These are phyloP conservation scores for Umimayanthus kanabou DNA, from an alignment of 92 coral and sea anemone genomes.

Conservation along the genomic window DNA sequence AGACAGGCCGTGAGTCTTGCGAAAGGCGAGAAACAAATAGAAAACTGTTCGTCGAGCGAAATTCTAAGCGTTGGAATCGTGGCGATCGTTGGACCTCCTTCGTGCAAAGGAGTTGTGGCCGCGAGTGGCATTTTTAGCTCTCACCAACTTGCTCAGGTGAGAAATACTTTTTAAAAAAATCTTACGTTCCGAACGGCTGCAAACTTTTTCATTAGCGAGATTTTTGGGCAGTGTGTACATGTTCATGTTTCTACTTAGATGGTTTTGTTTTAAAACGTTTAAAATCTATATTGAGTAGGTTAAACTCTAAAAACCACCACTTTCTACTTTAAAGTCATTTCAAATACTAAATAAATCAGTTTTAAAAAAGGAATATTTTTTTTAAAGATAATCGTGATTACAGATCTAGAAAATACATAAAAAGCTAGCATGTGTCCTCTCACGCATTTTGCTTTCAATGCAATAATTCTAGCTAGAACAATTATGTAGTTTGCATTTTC, in stretches of 20 bases:
- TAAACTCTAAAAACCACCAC: no score
- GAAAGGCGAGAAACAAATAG: neutral
- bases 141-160: conserved; percentile 69
- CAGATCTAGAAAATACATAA: no score
- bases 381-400: no score
- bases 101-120: conserved; percentile 38
- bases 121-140: conserved; percentile 57
- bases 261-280: neutral
- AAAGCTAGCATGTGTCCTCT: no score
- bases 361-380: no score
- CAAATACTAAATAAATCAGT: neutral
- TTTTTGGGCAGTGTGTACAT: neutral
- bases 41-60: conserved; percentile 9
- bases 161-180: neutral
- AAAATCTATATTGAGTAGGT: no score
- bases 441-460: neutral
- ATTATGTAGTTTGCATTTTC: neutral
- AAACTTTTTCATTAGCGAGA: neutral
- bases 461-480: neutral
- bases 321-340: neutral
- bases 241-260: neutral
- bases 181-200: neutral
- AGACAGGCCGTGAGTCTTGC: conserved; percentile 51
- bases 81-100: conserved; percentile 63
- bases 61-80: conserved; percentile 23